Conservation (phyloP, 2,797 vertebrate species). For the Mycteria americana region DNA sequence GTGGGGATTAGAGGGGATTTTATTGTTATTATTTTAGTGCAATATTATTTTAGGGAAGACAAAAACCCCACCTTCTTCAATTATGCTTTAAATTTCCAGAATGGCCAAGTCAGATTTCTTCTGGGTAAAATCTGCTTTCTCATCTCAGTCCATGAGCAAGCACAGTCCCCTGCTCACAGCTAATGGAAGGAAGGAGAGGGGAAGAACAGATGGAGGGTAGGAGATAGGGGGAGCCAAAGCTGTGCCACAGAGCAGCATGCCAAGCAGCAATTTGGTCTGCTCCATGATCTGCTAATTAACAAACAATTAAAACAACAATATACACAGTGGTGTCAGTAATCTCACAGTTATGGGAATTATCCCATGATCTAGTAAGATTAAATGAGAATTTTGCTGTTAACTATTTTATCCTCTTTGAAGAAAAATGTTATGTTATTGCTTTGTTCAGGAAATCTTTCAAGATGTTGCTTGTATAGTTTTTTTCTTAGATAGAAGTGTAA, state of each 20-base stretch:
- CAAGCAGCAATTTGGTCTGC: conserved; percentile 47
- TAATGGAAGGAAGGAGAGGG: not conserved
- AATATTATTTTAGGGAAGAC: not conserved
- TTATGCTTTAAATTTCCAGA: not conserved
- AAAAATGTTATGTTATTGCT: not conserved
- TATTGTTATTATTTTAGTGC: not conserved
- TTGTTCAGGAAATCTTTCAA: not conserved
- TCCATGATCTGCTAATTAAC: conserved; percentile 53
- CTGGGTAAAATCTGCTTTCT: not conserved
- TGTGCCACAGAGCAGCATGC: not conserved
- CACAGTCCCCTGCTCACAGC: not conserved
- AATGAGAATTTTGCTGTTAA: conserved; percentile 18
- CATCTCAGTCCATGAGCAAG: not conserved
- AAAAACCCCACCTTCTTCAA: not conserved
- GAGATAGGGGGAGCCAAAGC: not conserved
- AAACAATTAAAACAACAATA: conserved; percentile 60
- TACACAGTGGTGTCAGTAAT: conserved; percentile 34
- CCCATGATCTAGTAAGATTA: not conserved
- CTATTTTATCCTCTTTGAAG: not conserved
- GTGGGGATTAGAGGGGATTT: fast-evolving
- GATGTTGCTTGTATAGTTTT: not conserved
- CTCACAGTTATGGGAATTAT: conserved; percentile 32
- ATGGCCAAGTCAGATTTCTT: not conserved
- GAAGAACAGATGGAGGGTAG: conserved; percentile 7
- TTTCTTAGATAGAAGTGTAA: not conserved